phyloP scores from a whole-genome alignment of 2,888 invertebrate genomes.

The Tetanocera ferruginea region DNA sequence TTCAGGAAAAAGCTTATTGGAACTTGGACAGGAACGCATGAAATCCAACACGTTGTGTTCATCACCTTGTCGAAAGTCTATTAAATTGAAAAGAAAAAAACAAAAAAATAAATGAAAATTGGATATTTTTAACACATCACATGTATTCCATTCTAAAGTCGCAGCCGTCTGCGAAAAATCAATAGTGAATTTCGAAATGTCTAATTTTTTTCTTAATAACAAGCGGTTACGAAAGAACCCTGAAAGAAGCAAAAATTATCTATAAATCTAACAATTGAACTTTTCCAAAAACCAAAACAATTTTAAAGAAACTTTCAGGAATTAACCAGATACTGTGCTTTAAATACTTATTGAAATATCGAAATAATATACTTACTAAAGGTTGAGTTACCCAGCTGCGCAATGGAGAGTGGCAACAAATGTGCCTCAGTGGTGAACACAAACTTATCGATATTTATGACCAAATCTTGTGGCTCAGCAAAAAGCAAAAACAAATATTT shows the following conservation, averaged over 20 bases:
- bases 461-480: conserved; percentile 86
- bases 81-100: conserved; percentile 36
- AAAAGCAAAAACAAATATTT: conserved; percentile 97
- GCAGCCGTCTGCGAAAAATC: too few species aligned
- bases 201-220: too few species aligned
- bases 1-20: conserved; percentile 85
- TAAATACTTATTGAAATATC: conserved; percentile 1
- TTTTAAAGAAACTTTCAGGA: neutral
- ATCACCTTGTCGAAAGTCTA: conserved; percentile 71
- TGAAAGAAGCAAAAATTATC: too few species aligned
- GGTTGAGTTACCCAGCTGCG: conserved; percentile 74
- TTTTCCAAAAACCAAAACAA: neutral
- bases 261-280: neutral
- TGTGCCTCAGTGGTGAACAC: conserved; percentile 96
- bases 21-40: conserved; percentile 85
- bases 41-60: conserved; percentile 73
- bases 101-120: neutral
- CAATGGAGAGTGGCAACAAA: conserved; percentile 88
- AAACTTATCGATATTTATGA: conserved; percentile 87
- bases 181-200: too few species aligned
- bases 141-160: too few species aligned
- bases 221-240: too few species aligned
- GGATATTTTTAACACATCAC: neutral
- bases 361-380: conserved; percentile 61
- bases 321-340: neutral